Conservation (phyloP, 2,797 vertebrate species). For the Phaenicophaeus curvirostris region DNA sequence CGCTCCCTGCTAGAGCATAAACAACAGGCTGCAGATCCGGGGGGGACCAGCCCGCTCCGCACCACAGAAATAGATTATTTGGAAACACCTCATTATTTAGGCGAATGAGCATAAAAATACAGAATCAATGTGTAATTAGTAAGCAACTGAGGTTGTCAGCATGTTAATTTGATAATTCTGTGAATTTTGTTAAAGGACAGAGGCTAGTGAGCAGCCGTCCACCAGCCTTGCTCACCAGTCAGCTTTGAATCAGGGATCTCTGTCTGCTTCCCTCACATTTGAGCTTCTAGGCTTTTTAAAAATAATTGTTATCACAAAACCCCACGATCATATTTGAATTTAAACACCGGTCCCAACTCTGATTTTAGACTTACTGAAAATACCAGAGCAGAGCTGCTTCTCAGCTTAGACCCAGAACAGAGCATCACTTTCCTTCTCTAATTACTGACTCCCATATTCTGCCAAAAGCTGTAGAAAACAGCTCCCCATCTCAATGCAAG, state of each 20-base stretch:
- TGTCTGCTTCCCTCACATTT: not conserved
- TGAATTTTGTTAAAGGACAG: not conserved
- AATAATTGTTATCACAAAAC: too few relatives aligned
- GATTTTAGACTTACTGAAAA: not conserved
- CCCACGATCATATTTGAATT: not conserved
- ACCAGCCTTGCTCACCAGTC: not conserved
- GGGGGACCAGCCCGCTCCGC: not conserved
- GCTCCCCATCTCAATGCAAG: rapidly evolving
- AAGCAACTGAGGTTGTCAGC: not conserved
- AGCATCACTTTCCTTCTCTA: not conserved
- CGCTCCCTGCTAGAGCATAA: slow-evolving; percentile 18
- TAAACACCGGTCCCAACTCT: not conserved
- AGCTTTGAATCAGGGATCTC: not conserved
- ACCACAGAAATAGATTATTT: not conserved
- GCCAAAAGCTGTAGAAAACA: not conserved
- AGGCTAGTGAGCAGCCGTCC: not conserved
- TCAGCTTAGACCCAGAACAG: not conserved
- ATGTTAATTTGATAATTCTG: not conserved
- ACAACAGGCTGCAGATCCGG: not conserved
- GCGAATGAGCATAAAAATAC: not conserved
- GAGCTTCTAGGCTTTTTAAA: not conserved
- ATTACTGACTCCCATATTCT: rapidly evolving
- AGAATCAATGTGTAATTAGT: not conserved
- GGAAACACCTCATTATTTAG: not conserved
- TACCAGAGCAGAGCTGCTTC: too few relatives aligned